phyloP scores from a whole-genome alignment of 2,888 invertebrate species.

The Hedya salicella region DNA sequence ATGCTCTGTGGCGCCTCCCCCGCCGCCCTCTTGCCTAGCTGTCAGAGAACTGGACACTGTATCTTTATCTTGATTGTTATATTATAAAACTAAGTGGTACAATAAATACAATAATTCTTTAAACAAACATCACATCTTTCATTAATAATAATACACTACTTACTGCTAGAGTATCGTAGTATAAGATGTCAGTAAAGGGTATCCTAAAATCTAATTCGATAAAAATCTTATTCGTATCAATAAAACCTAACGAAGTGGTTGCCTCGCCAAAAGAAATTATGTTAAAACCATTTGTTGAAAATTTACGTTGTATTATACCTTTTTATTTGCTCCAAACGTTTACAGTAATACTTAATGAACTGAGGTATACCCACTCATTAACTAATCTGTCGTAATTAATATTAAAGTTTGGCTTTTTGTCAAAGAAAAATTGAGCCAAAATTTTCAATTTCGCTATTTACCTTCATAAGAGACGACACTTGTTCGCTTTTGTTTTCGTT shows the following conservation, averaged over 20 bases:
- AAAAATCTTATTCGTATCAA: too few relatives aligned
- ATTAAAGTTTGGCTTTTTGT: not conserved
- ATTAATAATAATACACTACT: too few relatives aligned
- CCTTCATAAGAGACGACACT: not conserved
- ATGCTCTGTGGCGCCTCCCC: too few relatives aligned
- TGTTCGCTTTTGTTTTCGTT: not conserved
- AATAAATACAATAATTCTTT: too few relatives aligned
- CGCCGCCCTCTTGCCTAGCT: too few relatives aligned
- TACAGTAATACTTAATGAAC: not conserved
- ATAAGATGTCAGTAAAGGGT: too few relatives aligned
- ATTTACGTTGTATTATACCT: not conserved
- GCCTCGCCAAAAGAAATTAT: not conserved
- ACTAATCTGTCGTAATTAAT: slow-evolving; percentile 1
- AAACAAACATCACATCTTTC: too few relatives aligned
- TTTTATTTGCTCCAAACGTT: not conserved
- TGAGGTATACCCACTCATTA: not conserved
- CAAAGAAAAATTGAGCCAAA: not conserved
- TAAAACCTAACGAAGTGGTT: not conserved
- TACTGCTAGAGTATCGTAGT: too few relatives aligned
- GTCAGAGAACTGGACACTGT: too few relatives aligned
- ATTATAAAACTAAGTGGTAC: too few relatives aligned
- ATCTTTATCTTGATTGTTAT: too few relatives aligned
- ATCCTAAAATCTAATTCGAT: too few relatives aligned
- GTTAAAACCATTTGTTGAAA: not conserved
- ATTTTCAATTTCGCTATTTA: not conserved